Conservation (phyloP, 1,140 invertebrate genomes). For the Hylaeus anthracinus region DNA sequence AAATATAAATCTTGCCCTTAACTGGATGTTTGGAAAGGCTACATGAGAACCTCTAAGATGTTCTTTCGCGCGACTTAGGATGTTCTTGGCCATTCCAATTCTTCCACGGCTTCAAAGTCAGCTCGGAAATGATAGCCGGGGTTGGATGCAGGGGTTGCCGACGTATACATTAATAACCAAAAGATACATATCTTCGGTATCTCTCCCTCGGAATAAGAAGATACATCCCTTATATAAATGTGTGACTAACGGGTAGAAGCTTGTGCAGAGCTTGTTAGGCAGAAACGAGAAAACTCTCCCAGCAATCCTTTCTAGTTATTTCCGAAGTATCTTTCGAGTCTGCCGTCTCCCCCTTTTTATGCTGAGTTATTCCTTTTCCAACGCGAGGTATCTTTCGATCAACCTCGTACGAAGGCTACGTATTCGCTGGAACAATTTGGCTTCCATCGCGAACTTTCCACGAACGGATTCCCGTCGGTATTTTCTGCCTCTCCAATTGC, state of each 20-base stretch:
- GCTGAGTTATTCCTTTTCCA: conserved; percentile 27
- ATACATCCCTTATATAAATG: conserved; percentile 76
- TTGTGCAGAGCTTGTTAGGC: conserved; percentile 71
- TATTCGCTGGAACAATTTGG: conserved; percentile 19
- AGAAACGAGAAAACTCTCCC: conserved; percentile 69
- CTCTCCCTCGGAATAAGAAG: conserved; percentile 66
- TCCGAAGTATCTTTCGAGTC: conserved; percentile 37
- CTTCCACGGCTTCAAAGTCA: conserved; percentile 53
- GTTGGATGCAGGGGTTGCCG: conserved; percentile 61
- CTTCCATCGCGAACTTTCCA: conserved; percentile 11
- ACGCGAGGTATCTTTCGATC: conserved; percentile 26
- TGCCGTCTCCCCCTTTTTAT: conserved; percentile 16
- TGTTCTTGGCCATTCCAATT: conserved; percentile 68
- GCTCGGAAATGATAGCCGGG: background rate
- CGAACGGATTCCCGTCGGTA: background rate
- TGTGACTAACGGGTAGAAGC: conserved; percentile 74
- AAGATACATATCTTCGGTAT: conserved; percentile 75
- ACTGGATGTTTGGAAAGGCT: background rate
- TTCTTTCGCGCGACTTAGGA: conserved; percentile 65
- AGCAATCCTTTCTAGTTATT: conserved; percentile 58
- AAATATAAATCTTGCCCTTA: too few relatives aligned
- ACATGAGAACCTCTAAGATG: conserved; percentile 64
- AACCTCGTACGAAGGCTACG: conserved; percentile 20
- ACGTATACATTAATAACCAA: conserved; percentile 78
- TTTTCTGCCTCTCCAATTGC: background rate